A percentile compares a stretch with the other conserved stretches of the same genome.
Evolutionary conservation across 2,113 vertebrate genomes (phyloP).

Genomic region (Notiomystis cincta): DNA sequence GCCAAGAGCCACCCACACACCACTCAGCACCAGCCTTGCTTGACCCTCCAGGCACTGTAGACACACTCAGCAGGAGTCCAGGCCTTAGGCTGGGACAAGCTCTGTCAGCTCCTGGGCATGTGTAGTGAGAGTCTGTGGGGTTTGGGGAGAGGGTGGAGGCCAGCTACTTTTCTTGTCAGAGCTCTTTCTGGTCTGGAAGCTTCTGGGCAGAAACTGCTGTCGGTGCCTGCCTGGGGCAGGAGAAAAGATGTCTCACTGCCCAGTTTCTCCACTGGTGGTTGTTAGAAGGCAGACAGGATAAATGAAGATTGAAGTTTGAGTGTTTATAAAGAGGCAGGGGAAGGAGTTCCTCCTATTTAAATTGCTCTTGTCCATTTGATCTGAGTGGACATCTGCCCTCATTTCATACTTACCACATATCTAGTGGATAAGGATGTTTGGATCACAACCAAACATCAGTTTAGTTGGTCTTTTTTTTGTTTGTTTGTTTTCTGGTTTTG

Average conservation of each 20-base stretch:
- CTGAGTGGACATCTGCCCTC: accelerated
- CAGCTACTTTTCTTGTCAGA: background rate
- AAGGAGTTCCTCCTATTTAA: background rate
- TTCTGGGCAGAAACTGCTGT: background rate
- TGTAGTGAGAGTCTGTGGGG: accelerated
- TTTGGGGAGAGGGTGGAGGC: background rate
- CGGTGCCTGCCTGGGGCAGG: background rate
- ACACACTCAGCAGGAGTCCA: background rate
- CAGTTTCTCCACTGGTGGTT: accelerated
- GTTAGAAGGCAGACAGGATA: too few relatives aligned
- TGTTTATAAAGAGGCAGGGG: accelerated
- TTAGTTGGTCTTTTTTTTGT: background rate
- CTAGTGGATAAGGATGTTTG: background rate
- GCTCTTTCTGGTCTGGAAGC: background rate
- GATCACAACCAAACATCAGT: background rate
- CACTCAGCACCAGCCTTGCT: background rate
- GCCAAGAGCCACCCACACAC: background rate
- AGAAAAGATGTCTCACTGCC: background rate
- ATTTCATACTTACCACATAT: background rate
- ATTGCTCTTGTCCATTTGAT: background rate
- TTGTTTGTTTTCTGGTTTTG: background rate
- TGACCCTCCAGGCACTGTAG: background rate
- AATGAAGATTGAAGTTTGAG: background rate
- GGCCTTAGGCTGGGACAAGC: background rate
- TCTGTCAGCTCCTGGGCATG: background rate